Evolutionary conservation across 2,797 vertebrate species (phyloP).

Genomic region (Diplodus puntazzo): DNA sequence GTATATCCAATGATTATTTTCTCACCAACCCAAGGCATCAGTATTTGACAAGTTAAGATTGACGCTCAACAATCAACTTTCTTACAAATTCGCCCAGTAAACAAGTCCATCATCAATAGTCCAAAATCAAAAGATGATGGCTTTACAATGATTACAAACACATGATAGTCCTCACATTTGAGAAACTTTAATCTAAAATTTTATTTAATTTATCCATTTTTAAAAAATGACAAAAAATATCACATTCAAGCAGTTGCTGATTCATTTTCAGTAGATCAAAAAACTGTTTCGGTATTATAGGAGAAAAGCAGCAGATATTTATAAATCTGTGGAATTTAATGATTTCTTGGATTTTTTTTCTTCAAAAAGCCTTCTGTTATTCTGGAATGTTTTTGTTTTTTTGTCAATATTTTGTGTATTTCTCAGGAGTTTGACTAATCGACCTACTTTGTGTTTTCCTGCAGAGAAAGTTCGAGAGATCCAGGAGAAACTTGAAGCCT

Average conservation of each 20-base stretch:
- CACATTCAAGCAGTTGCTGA: not conserved
- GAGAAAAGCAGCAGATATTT: not conserved
- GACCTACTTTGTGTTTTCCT: constrained; percentile 39
- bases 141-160: not conserved
- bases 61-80: too few relatives aligned
- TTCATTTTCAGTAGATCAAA: not conserved
- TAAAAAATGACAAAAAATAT: fast-evolving
- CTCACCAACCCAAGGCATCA: not conserved
- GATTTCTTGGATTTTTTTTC: not conserved
- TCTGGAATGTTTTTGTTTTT: too few relatives aligned
- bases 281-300: too few relatives aligned
- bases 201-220: not conserved
- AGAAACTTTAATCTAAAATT: not conserved
- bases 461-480: constrained; percentile 99
- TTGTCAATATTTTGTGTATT: not conserved
- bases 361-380: too few relatives aligned
- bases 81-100: too few relatives aligned
- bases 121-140: not conserved
- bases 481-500: constrained; percentile 99
- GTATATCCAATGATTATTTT: not conserved
- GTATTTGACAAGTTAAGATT: too few relatives aligned
- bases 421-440: constrained; percentile 8
- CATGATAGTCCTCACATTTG: not conserved
- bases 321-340: not conserved
- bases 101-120: too few relatives aligned